Conservation (phyloP, 2,113 vertebrate species). For the Urocolius indicus region DNA sequence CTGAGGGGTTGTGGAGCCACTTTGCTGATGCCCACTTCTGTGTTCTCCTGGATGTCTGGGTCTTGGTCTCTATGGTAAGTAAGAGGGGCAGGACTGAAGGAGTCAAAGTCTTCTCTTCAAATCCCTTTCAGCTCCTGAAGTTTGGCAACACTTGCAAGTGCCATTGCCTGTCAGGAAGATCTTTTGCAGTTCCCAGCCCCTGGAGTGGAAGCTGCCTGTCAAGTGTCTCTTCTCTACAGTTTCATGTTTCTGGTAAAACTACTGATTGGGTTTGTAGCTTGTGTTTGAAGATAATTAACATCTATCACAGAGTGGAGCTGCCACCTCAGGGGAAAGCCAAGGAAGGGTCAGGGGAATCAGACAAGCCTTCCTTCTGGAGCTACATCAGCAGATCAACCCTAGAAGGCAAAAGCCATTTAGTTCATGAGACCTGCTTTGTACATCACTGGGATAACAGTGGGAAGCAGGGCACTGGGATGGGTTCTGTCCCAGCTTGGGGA, state of each 20-base stretch:
- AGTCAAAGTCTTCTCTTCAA: background rate
- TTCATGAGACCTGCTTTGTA: background rate
- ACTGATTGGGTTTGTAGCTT: conserved; percentile 24
- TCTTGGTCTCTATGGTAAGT: fast-evolving
- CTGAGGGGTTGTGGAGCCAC: background rate
- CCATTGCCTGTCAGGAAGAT: conserved; percentile 40
- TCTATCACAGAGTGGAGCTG: background rate
- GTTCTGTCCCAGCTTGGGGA: fast-evolving
- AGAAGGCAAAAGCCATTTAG: background rate
- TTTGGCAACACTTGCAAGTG: conserved; percentile 4
- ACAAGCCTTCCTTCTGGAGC: background rate
- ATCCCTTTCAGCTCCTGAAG: background rate
- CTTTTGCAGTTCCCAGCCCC: conserved; percentile 18
- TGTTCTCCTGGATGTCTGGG: background rate
- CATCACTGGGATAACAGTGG: background rate
- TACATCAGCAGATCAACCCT: background rate
- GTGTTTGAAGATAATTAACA: conserved; percentile 5
- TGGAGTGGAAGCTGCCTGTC: conserved; percentile 55
- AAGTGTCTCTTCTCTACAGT: conserved; percentile 3
- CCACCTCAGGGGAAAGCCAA: background rate
- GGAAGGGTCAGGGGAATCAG: background rate
- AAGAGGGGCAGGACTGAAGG: background rate
- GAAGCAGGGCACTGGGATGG: fast-evolving
- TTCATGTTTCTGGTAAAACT: conserved; percentile 18
- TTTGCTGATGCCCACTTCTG: background rate